Evolutionary conservation across 2,113 vertebrate species (phyloP).

Genomic region (Phylloscopus trochiloides): DNA sequence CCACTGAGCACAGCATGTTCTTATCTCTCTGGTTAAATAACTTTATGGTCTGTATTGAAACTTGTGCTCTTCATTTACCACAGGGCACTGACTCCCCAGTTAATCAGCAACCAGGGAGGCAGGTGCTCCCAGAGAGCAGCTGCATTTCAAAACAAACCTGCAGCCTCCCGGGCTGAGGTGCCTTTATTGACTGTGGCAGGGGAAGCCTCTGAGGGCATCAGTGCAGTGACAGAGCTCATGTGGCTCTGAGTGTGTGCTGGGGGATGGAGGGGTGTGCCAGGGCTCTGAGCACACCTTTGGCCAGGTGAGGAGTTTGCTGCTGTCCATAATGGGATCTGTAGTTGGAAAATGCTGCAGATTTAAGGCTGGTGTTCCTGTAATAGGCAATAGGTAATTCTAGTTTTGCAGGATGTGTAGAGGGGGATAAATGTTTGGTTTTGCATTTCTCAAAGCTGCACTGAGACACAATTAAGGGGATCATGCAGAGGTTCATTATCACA

Average conservation of each 20-base stretch:
- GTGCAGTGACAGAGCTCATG: neutral
- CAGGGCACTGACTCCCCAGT: neutral
- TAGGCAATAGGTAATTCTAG: too few species aligned
- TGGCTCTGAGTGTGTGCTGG: neutral
- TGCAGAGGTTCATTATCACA: neutral
- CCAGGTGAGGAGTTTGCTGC: neutral
- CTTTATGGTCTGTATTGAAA: neutral
- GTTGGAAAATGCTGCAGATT: neutral
- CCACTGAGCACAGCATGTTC: neutral
- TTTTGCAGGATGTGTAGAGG: neutral
- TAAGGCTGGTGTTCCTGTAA: neutral
- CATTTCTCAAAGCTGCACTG: neutral
- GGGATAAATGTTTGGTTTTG: neutral
- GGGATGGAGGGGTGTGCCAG: too few species aligned
- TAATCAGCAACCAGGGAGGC: neutral
- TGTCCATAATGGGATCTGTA: neutral
- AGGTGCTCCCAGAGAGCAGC: neutral
- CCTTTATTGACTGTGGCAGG: neutral
- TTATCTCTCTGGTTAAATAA: neutral
- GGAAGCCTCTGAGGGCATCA: neutral
- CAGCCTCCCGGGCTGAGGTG: neutral
- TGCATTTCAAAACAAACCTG: neutral
- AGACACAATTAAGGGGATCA: accelerated
- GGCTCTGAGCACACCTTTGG: neutral
- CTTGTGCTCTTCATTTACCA: neutral